Percentiles rank a stretch among this genome's conserved stretches.
These are phyloP conservation scores for Omphaloscelis lunosa DNA, from an alignment of 2,888 invertebrate species.

Conservation along the genomic window DNA sequence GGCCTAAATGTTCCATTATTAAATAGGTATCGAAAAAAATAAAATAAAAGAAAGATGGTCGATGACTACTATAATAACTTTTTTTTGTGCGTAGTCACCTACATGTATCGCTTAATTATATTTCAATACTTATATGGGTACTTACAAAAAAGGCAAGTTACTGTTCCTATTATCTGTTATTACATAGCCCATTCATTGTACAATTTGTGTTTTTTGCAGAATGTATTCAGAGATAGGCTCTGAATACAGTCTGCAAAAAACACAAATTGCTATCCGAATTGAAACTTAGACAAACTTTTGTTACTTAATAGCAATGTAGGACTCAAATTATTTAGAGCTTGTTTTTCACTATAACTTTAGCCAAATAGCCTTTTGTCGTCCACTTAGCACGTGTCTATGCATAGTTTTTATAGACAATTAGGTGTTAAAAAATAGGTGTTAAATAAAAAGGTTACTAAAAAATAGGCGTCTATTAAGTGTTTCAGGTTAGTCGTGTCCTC, in stretches of 20 bases:
- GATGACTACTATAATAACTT: not conserved
- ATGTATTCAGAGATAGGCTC: no score
- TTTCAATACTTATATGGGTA: slow-evolving; percentile 13
- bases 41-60: not conserved
- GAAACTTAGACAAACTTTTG: slow-evolving; percentile 56
- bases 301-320: slow-evolving; percentile 44
- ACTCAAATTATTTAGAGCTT: slow-evolving; percentile 31
- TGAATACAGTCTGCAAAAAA: slow-evolving; percentile 44
- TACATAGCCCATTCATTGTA: slow-evolving; percentile 42
- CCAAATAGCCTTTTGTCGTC: slow-evolving; percentile 49
- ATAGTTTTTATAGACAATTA: slow-evolving; percentile 41
- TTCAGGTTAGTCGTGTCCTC: not conserved
- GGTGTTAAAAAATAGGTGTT: slow-evolving; percentile 31
- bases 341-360: slow-evolving; percentile 44
- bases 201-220: no score
- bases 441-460: slow-evolving; percentile 25
- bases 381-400: slow-evolving; percentile 46
- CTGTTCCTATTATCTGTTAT: slow-evolving; percentile 41
- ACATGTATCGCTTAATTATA: slow-evolving; percentile 15
- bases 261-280: slow-evolving; percentile 51
- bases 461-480: slow-evolving; percentile 5
- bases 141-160: slow-evolving; percentile 27
- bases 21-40: not conserved
- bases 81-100: not conserved
- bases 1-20: not conserved